Conservation (phyloP, 1,140 invertebrate genomes). For the Ridgeia piscesae region DNA sequence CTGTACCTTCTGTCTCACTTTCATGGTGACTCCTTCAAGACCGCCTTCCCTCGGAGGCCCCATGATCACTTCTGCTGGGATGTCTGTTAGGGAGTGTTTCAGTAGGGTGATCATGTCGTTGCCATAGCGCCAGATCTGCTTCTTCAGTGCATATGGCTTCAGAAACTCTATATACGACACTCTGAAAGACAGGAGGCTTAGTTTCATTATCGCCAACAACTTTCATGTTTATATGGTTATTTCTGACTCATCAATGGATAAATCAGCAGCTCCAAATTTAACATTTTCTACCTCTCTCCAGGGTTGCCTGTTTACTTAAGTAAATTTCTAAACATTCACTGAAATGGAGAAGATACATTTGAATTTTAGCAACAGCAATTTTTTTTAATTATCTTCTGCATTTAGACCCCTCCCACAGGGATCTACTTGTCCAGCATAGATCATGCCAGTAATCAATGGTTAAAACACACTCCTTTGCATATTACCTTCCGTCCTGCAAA, state of each 20-base stretch:
- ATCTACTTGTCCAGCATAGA: too few relatives aligned
- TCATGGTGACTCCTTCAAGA: slow-evolving; percentile 47
- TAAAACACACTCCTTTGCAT: too few relatives aligned
- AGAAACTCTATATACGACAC: slow-evolving; percentile 54
- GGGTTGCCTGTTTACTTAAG: too few relatives aligned
- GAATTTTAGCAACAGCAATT: background rate
- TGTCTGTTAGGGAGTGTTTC: slow-evolving; percentile 38
- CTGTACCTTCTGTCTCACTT: slow-evolving; percentile 52
- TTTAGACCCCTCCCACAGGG: too few relatives aligned
- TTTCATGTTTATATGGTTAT: too few relatives aligned
- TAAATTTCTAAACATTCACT: background rate
- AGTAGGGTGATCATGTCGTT: slow-evolving; percentile 52
- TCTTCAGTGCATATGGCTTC: slow-evolving; percentile 53
- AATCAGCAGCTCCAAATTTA: too few relatives aligned
- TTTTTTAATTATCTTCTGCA: too few relatives aligned
- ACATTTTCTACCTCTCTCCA: too few relatives aligned
- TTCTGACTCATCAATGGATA: background rate
- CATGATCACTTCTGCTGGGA: slow-evolving; percentile 47
- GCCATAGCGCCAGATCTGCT: slow-evolving; percentile 52
- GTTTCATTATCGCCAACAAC: too few relatives aligned
- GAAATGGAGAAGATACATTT: background rate
- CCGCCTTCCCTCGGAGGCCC: slow-evolving; percentile 49
- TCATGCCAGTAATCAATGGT: too few relatives aligned
- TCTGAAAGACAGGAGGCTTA: slow-evolving; percentile 37
- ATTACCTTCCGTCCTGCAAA: slow-evolving; percentile 48